Base-by-base conservation (phyloP, 2,797 vertebrate genomes). In the Argentina silus region DNA sequence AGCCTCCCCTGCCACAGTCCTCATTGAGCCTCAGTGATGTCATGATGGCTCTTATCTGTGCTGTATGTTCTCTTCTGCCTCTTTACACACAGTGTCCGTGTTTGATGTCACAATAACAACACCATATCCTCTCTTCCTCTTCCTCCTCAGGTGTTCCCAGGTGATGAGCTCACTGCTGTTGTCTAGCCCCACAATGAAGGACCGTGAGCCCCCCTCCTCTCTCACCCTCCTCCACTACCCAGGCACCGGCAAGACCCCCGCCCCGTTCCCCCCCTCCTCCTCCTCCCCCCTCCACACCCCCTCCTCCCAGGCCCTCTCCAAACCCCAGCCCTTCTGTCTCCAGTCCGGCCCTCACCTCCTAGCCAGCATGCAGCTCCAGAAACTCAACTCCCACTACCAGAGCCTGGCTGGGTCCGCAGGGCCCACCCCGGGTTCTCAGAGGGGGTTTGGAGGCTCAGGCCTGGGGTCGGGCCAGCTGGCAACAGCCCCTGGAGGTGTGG, bases 361-460 rank as follows among this genome's bases (percentile, higher is more conserved):
- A 47, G 94, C 94, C 80, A 95, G 93, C 81, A 92, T 94, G 92
- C 94, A 95, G 82, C 91, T 95, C 27, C 95, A 95, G 89, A 95
- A 95, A 79, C 94, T 95, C 78, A 95, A 93, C 88, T 94, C 91
- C 19, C 96, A 95, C 87, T 96, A 94, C 85, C 93, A 95, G 69
- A 94, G 83, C 78, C 78, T 92, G 44, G 81, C 81, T 1, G 83
- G 87, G 0, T 70, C 87, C 0, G 72, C 90, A 0, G 79, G 70
- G 0, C 56, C 86, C 0, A 64, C 83, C 0, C 56, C 74, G 6
- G 87, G 70, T 0, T 43, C 90, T 6, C 83, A 76, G 36, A 89
- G 93, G 78, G 87, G 81, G 51, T 82, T 85, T 3, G 75, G 80
- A 0, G 47, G 76, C 15, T 74, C 91, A 0, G 83, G 86, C 0